Percentiles rank a stretch among this genome's conserved stretches.
Conservation (phyloP, 2,797 vertebrate genomes). For the Gallirallus australis region DNA sequence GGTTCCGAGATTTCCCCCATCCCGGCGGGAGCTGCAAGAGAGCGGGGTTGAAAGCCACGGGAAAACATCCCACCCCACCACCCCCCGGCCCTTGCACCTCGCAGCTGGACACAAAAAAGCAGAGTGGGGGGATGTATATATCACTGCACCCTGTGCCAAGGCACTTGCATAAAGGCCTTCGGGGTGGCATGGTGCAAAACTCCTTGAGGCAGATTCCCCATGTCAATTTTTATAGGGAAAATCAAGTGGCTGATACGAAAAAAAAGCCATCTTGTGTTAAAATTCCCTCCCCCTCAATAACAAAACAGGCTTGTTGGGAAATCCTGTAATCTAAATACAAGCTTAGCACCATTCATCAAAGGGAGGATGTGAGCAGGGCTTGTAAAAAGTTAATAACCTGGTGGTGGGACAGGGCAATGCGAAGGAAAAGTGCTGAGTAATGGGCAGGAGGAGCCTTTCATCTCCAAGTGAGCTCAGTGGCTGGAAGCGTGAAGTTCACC, state of each 20-base stretch:
- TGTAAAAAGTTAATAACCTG: slow-evolving; percentile 69
- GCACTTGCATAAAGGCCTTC: background rate
- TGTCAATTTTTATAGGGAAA: background rate
- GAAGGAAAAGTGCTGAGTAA: slow-evolving; percentile 45
- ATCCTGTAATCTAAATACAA: slow-evolving; percentile 33
- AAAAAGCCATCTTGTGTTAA: background rate
- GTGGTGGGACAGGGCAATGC: background rate
- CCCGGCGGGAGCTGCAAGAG: background rate
- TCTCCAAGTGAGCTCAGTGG: slow-evolving; percentile 39
- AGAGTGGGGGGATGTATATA: background rate
- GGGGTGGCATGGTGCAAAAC: background rate
- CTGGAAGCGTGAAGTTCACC: slow-evolving; percentile 29
- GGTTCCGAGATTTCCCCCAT: background rate
- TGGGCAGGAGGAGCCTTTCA: slow-evolving; percentile 33
- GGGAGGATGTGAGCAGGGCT: slow-evolving; percentile 35
- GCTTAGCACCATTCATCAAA: slow-evolving; percentile 51
- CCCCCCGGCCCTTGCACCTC: background rate
- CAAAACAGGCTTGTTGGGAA: slow-evolving; percentile 13
- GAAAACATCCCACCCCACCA: background rate
- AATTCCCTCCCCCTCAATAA: background rate
- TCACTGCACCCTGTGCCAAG: background rate
- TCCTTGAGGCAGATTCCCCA: background rate
- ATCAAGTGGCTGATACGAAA: background rate
- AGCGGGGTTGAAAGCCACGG: accelerated
- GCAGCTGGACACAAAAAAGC: accelerated